A percentile compares a stretch with the other conserved stretches of the same genome.
Evolutionary conservation across 2,888 invertebrate genomes (phyloP).

Genomic region (Megaustenia siamemsis): DNA sequence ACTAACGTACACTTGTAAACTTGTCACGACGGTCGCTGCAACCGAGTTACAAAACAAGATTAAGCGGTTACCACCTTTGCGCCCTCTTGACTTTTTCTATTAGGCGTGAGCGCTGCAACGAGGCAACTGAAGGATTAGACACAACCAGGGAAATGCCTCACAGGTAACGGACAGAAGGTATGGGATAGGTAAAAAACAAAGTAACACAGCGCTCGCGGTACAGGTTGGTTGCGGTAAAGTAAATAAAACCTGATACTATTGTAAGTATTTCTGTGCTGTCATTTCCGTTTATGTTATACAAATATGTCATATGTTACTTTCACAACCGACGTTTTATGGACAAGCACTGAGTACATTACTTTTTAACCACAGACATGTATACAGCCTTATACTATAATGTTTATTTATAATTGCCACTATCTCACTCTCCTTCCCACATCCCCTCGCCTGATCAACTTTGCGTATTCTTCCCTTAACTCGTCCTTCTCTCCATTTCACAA

Average conservation of each 20-base stretch:
- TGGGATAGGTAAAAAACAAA: neutral
- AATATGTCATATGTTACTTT: no score
- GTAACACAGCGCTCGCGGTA: neutral
- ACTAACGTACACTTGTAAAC: conserved; percentile 43
- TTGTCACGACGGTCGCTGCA: conserved; percentile 19
- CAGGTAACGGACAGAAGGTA: neutral
- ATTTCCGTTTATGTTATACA: no score
- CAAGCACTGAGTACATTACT: no score
- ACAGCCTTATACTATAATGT: no score
- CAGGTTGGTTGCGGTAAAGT: neutral
- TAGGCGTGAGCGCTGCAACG: conserved; percentile 16
- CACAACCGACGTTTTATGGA: no score
- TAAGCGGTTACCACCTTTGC: conserved; percentile 14
- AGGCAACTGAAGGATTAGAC: conserved; percentile 12
- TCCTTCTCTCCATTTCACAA: no score
- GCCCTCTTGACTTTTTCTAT: conserved; percentile 15
- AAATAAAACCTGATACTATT: neutral
- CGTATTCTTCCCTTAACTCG: no score
- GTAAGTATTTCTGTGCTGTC: no score
- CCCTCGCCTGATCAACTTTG: no score
- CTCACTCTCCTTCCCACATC: no score
- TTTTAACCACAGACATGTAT: no score
- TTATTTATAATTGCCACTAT: no score
- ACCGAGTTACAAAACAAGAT: conserved; percentile 30
- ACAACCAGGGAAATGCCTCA: conserved; percentile 15